Base-by-base conservation (phyloP, 2,113 vertebrate species). In the Peucedramus taeniatus region DNA sequence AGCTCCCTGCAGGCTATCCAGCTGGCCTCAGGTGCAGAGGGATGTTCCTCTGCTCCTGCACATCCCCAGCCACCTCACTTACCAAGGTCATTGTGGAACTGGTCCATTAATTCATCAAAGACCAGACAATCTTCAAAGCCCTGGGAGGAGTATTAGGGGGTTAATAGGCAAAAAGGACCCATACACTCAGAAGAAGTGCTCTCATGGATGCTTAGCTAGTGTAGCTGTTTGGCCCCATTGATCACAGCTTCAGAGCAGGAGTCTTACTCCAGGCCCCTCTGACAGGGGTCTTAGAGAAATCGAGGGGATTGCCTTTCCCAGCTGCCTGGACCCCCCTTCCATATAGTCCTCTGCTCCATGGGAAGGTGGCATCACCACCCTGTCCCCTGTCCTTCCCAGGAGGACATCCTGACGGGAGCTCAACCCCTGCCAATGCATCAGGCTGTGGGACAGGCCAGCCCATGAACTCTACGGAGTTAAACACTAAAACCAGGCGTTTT, bases 121-220 rank as follows among this genome's bases (percentile, higher is more conserved):
- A 99, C 98, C 70, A 99, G 97, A 91, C 99, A 99, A 94, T 99
- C 99, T 96, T 99, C 99, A 97, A 99, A 99, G 72, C 99, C 99
- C 99, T 99, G 72, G 17, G 91, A 96, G 91, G 76, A 77, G 69
- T 40, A 85, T 60, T 44, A 60, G 44, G 23, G 9, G 11, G 12
- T 68, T 23, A 57, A 65, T 6, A 66, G 53, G 31, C n/a, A 96
- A 82, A 83, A 83, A 87, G 33, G 24, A 83, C 7, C n/a, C 16
- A 31, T 0, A 3, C 0, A 1, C 42, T 86, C 61, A 54, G 0
- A 2, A 79, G n/a, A 59, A 71, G 22, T 10, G 45, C 17, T 23
- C 23, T 90, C 59, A 18, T 1, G 2, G 27, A 10, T 44, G 30
- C 47, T 45, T 22, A 50, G 33, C 13, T 61, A 15, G 30, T 8